Conservation (phyloP, 2,113 vertebrate species). For the Proterorhinus semilunaris region DNA sequence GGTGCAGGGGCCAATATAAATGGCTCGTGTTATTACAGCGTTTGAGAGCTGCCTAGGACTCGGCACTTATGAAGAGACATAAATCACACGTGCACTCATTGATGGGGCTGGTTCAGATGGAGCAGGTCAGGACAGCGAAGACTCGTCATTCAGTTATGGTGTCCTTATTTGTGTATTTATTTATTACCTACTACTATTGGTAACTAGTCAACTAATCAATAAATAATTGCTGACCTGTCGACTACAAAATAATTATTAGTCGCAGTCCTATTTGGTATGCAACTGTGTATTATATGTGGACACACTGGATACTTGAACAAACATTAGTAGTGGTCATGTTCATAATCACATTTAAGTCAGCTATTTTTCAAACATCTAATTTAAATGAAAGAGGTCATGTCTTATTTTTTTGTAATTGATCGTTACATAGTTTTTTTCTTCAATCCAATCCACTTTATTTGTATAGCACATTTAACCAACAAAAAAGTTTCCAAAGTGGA, state of each 20-base stretch:
- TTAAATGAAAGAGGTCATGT: no score
- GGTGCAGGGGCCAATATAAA: background rate
- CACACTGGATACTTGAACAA: no score
- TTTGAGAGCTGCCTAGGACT: conserved; percentile 1
- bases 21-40: background rate
- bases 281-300: background rate
- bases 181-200: background rate
- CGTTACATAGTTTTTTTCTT: no score
- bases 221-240: no score
- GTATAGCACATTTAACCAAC: no score
- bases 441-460: no score
- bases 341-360: no score
- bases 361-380: no score
- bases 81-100: background rate
- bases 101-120: background rate
- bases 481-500: no score
- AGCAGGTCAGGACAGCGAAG: background rate
- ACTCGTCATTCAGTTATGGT: background rate
- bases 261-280: background rate
- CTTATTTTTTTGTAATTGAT: no score
- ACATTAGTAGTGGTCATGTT: no score
- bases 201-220: background rate
- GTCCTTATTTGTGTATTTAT: background rate
- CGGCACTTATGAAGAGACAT: conserved; percentile 1
- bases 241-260: no score